Conservation (phyloP, 2,888 invertebrate genomes). For the Entomobrya multifasciata region DNA sequence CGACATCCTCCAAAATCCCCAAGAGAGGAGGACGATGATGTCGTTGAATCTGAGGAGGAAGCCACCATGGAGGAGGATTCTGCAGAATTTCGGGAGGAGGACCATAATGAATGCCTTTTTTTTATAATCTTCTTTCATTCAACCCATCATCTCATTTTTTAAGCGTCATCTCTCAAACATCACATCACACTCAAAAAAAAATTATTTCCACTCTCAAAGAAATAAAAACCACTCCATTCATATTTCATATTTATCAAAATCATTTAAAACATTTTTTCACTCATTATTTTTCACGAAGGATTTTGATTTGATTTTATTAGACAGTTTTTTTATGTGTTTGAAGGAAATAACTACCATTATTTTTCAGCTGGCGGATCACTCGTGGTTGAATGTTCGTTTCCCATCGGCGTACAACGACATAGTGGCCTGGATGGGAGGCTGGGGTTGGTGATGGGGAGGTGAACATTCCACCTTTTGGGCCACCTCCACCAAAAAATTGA, state of each 20-base stretch:
- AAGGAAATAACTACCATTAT: slow-evolving; percentile 54
- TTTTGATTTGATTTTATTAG: background rate
- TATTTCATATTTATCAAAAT: no score
- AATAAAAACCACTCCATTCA: background rate
- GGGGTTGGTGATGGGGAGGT: no score
- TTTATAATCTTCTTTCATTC: no score
- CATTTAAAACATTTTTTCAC: slow-evolving; percentile 55
- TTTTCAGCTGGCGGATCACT: slow-evolving; percentile 81
- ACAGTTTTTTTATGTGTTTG: slow-evolving; percentile 8
- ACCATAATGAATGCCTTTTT: no score
- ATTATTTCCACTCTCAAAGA: background rate
- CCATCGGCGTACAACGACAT: slow-evolving; percentile 88
- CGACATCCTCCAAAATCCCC: slow-evolving; percentile 15
- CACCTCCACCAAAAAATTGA: slow-evolving; percentile 75
- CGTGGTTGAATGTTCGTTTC: slow-evolving; percentile 89
- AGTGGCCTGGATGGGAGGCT: no score
- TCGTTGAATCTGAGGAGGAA: background rate
- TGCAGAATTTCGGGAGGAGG: no score
- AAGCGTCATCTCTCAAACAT: no score
- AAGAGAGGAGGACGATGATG: slow-evolving; percentile 1
- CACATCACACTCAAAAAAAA: background rate
- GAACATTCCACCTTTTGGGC: no score
- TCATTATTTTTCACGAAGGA: slow-evolving; percentile 33
- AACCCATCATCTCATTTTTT: no score
- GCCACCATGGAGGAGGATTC: background rate